Percentiles rank a stretch among this genome's conserved stretches.
These are phyloP conservation scores for Orestias chungarensis DNA, from an alignment of 2,797 vertebrate genomes.

Conservation along the genomic window DNA sequence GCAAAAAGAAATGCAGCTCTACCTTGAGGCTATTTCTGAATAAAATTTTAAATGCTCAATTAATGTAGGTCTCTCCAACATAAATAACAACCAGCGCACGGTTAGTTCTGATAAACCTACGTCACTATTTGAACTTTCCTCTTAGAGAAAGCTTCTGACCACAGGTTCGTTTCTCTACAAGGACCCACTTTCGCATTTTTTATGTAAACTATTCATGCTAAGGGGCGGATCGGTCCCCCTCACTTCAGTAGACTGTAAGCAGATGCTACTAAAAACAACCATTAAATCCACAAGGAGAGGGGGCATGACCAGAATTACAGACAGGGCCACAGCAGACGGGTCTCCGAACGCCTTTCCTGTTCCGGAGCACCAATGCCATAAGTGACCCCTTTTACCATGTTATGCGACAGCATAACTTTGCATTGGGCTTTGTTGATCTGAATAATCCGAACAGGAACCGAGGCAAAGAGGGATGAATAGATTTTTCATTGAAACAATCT, in stretches of 20 bases:
- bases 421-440: slow-evolving; percentile 28
- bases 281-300: slow-evolving; percentile 40
- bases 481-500: slow-evolving; percentile 70
- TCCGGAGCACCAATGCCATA: slow-evolving; percentile 50
- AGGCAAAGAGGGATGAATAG: slow-evolving; percentile 65
- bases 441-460: slow-evolving; percentile 63
- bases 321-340: slow-evolving; percentile 49
- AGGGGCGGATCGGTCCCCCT: slow-evolving; percentile 52
- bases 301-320: slow-evolving; percentile 35
- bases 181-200: slow-evolving; percentile 39
- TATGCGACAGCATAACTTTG: slow-evolving; percentile 52
- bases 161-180: slow-evolving; percentile 25
- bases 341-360: slow-evolving; percentile 40
- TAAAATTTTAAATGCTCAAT: background rate
- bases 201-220: slow-evolving; percentile 57
- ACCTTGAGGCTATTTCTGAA: background rate
- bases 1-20: background rate
- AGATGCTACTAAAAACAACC: slow-evolving; percentile 66
- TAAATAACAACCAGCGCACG: background rate
- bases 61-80: background rate
- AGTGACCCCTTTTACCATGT: slow-evolving; percentile 60
- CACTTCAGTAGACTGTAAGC: slow-evolving; percentile 61
- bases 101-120: background rate
- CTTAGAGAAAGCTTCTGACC: slow-evolving; percentile 13
- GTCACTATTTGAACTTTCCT: slow-evolving; percentile 3